Evolutionary conservation across 2,797 vertebrate genomes (phyloP).

Genomic region (Parotocinclus haroldoi): DNA sequence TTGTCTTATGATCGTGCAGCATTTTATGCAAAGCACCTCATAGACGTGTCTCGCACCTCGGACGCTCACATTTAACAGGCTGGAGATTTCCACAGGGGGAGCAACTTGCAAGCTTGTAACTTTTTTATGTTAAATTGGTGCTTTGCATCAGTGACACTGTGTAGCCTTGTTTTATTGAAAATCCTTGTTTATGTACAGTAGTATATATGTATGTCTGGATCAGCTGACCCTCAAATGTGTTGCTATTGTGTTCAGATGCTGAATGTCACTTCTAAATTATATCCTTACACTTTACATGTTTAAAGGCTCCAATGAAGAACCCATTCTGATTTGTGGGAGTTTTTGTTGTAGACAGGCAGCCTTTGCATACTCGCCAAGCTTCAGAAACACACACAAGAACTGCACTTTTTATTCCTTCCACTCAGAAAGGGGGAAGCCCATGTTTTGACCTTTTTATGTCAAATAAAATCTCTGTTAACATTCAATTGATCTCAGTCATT

Average conservation of each 20-base stretch:
- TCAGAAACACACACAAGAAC: constrained; percentile 60
- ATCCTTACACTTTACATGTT: constrained; percentile 69
- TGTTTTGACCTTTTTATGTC: constrained; percentile 91
- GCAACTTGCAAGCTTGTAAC: too few species aligned
- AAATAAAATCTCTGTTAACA: constrained; percentile 75
- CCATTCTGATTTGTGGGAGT: constrained; percentile 41
- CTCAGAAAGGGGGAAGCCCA: constrained; percentile 68
- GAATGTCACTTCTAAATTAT: constrained; percentile 76
- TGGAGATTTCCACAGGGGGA: neutral
- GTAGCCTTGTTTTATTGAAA: neutral
- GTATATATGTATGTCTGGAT: constrained; percentile 21
- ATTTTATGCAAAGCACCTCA: too few species aligned
- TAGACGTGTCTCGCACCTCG: too few species aligned
- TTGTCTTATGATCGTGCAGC: neutral
- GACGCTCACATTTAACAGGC: too few species aligned
- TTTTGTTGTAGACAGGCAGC: constrained; percentile 14
- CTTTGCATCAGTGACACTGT: too few species aligned
- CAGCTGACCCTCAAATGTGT: constrained; percentile 58
- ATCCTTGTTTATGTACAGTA: constrained; percentile 18
- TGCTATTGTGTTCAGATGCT: constrained; percentile 74
- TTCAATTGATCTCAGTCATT: constrained; percentile 6
- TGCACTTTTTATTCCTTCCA: constrained; percentile 71
- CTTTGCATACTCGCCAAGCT: constrained; percentile 56
- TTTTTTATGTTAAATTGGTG: too few species aligned
- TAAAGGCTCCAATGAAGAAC: constrained; percentile 74